Base-by-base conservation (phyloP, 37 sponge, comb jelly and placozoan genomes). In the Eunapius fragilis region DNA sequence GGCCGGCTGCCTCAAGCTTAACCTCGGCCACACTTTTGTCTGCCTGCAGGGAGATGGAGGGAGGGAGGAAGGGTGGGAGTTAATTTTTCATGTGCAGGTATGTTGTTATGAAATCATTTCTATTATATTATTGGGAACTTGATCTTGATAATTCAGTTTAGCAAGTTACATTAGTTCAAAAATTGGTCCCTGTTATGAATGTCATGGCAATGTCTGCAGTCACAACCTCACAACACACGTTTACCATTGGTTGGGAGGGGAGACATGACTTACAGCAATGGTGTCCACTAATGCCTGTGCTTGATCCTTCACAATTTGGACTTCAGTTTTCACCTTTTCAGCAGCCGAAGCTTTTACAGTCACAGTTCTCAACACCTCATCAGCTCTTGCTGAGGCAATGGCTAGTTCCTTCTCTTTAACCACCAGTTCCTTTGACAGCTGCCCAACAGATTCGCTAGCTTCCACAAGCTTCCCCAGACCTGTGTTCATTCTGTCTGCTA, bases 361-460 rank as follows among this genome's bases (percentile, higher is more conserved):
- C 33, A 98, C 99, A 76, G 97, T 97, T 14, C 78, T 76, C 70
- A 98, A 83, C 33, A 98, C 99, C 69, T 90, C 80, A 47, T 94
- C 97, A n/a, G 99, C 99, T 48, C 93, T 91, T 7, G 38, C 94
- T 36, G 97, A 95, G 26, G 99, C 98, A 19, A 97, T 89, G 13
- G 92, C 99, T 48, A 98, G 77, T 58, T 98, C 99, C 93, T 98
- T 98, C 89, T 98, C 99, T 82, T 98, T 98, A n/a, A 89, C 94
- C 3, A 87, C 94, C 68, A 98, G 89, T 38, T 98, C 97, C 75
- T 89, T 85, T 11, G 96, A 93, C 36, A 98, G 90, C 84, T 93
- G 85, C 22, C 88, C 96, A 19, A 98, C 97, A 36, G 92, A 93
- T 68, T 87, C 86, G 85, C 96, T 97, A 14, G 99, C 99, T 71